A percentile compares a stretch with the other conserved stretches of the same genome.
Evolutionary conservation across 2,888 invertebrate species (phyloP).

Genomic region (Rhagonycha fulva): DNA sequence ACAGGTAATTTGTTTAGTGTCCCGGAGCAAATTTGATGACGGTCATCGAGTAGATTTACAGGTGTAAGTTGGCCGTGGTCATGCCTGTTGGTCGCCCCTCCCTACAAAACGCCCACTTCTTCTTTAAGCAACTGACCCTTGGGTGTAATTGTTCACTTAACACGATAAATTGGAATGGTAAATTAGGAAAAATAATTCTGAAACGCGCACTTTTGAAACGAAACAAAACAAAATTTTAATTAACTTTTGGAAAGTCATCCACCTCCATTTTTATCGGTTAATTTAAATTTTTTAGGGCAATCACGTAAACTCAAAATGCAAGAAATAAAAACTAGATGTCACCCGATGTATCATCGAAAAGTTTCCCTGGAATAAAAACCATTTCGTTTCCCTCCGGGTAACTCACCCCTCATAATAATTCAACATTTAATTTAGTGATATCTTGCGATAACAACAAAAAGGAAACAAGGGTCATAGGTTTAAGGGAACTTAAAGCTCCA

Average conservation of each 20-base stretch:
- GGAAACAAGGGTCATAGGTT: conserved; percentile 14
- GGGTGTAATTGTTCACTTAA: conserved; percentile 5
- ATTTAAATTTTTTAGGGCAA: background rate
- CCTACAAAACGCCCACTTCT: conserved; percentile 36
- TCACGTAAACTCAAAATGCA: background rate
- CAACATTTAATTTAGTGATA: background rate
- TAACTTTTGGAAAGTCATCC: too few species aligned
- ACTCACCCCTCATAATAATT: background rate
- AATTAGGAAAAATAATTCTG: background rate
- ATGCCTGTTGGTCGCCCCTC: conserved; percentile 36
- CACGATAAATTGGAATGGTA: background rate
- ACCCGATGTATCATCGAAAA: background rate
- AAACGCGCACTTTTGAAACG: background rate
- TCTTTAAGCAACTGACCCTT: conserved; percentile 35
- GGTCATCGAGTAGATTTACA: conserved; percentile 33
- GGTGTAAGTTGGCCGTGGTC: conserved; percentile 36
- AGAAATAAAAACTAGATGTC: background rate
- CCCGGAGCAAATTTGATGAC: conserved; percentile 23
- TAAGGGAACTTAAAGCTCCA: conserved; percentile 18
- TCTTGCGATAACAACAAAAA: background rate
- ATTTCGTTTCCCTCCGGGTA: background rate
- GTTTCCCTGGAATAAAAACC: background rate
- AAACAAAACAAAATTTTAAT: too few species aligned
- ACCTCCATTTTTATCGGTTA: too few species aligned
- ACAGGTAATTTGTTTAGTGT: background rate